A percentile compares a stretch with the other conserved stretches of the same genome.
phyloP scores from a whole-genome alignment of 2,113 vertebrate genomes.

The Laterallus jamaicensis region DNA sequence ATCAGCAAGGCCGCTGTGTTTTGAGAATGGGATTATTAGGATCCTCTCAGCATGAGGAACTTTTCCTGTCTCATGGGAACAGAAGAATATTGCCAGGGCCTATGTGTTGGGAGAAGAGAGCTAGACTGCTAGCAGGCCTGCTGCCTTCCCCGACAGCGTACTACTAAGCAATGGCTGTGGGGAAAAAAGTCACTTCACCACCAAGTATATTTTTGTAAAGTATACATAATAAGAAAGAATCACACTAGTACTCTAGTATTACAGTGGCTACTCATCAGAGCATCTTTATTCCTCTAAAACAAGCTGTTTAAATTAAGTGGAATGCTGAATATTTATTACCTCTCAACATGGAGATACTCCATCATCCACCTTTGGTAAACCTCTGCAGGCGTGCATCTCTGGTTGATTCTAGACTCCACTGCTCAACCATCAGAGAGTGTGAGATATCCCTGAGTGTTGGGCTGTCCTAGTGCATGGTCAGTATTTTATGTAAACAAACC shows the following conservation, averaged over 20 bases:
- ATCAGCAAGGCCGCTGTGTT: too few species aligned
- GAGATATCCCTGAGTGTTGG: background rate
- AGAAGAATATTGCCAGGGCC: too few species aligned
- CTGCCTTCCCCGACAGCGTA: too few species aligned
- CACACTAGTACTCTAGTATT: background rate
- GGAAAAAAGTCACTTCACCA: background rate
- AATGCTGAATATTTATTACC: background rate
- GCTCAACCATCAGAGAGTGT: background rate
- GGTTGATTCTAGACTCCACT: background rate
- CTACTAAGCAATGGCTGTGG: background rate
- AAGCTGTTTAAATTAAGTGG: background rate
- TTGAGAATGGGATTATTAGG: too few species aligned
- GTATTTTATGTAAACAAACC: too few species aligned
- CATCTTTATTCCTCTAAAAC: background rate
- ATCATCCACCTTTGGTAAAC: background rate
- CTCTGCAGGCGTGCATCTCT: background rate
- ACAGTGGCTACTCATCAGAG: background rate
- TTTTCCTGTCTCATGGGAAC: too few species aligned
- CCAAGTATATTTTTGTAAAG: background rate
- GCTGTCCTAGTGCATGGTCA: background rate
- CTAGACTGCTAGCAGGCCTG: too few species aligned
- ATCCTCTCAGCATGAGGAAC: too few species aligned
- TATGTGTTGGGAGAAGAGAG: too few species aligned
- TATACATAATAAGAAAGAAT: background rate
- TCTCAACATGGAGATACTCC: background rate